These are phyloP conservation scores for Morone saxatilis DNA, from an alignment of 2,113 vertebrate species.

Conservation along the genomic window DNA sequence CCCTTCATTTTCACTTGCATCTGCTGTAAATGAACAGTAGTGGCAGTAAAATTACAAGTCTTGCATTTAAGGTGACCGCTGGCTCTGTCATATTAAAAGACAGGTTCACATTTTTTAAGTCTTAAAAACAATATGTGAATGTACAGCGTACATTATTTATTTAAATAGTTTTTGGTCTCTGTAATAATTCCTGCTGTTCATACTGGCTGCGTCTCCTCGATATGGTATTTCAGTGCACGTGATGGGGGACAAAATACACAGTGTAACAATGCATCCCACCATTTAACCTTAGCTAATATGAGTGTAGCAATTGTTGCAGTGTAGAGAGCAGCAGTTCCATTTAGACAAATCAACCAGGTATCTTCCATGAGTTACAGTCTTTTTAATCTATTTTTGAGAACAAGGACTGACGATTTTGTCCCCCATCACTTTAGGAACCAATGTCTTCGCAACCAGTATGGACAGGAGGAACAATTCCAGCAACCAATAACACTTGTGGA, in stretches of 20 bases:
- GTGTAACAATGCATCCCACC: neutral
- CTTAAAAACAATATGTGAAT: neutral
- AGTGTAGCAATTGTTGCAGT: neutral
- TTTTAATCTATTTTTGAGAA: neutral
- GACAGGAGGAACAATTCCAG: neutral
- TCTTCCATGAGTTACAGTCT: neutral
- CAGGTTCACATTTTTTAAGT: neutral
- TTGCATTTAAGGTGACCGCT: neutral
- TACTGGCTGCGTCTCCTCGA: neutral
- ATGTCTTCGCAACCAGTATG: neutral
- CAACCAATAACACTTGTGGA: neutral
- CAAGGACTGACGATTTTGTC: neutral
- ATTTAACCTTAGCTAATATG: neutral
- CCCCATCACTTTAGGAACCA: neutral
- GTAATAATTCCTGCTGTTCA: neutral
- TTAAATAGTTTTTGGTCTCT: neutral
- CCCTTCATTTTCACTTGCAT: constrained; percentile 18
- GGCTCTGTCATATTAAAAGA: constrained; percentile 8
- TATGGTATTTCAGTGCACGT: neutral
- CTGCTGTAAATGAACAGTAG: constrained; percentile 21
- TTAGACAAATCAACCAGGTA: neutral
- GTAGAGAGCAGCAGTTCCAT: no score
- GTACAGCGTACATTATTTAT: neutral
- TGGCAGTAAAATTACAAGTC: neutral
- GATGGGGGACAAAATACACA: neutral